Evolutionary conservation across 2,113 vertebrate genomes (phyloP).

Genomic region (Urocitellus parryii): DNA sequence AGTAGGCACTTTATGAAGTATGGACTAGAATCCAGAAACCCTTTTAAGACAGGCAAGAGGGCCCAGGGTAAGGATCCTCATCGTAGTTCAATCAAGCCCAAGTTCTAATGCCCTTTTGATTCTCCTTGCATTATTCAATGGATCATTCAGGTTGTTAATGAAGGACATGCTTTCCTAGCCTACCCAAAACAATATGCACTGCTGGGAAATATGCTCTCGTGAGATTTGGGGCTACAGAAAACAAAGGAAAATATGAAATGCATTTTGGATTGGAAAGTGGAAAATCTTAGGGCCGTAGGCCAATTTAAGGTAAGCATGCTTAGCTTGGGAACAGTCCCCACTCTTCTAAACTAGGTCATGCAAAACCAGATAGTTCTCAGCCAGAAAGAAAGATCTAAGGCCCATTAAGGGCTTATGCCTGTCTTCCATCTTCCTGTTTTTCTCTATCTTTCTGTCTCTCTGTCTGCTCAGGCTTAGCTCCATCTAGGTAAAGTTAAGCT

Average conservation of each 20-base stretch:
- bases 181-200: constrained; percentile 66
- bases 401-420: background rate
- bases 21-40: background rate
- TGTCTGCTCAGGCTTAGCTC: background rate
- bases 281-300: background rate
- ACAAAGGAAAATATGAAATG: constrained; percentile 72
- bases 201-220: constrained; percentile 21
- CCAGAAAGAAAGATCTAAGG: constrained; percentile 20
- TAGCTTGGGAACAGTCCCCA: background rate
- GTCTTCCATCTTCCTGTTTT: background rate
- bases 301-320: constrained; percentile 55
- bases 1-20: background rate
- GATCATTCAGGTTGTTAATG: constrained; percentile 29
- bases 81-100: constrained; percentile 11
- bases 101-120: background rate
- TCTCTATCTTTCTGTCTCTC: background rate
- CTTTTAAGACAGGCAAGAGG: background rate
- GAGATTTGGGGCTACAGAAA: constrained; percentile 65
- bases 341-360: background rate
- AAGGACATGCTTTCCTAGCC: constrained; percentile 61
- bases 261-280: constrained; percentile 63
- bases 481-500: constrained; percentile 12
- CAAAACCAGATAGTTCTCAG: background rate
- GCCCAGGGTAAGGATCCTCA: background rate
- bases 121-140: constrained; percentile 27